These are phyloP conservation scores for Bufotes viridis DNA, from an alignment of 2,797 vertebrate genomes.

Conservation along the genomic window DNA sequence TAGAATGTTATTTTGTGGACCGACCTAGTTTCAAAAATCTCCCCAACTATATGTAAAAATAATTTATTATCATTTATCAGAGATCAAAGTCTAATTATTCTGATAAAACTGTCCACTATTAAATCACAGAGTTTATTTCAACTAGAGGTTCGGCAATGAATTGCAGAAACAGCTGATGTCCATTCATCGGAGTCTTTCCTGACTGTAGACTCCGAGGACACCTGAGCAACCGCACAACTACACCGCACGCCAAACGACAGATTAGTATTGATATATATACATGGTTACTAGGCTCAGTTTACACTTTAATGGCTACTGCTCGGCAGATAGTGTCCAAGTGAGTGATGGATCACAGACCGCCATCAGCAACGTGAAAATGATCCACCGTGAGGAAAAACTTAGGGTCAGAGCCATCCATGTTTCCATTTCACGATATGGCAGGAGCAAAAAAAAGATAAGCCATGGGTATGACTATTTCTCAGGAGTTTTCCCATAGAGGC, in stretches of 20 bases:
- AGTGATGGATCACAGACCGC: neutral
- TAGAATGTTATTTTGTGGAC: too few species aligned
- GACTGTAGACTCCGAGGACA: neutral
- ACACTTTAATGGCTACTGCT: slow-evolving; percentile 13
- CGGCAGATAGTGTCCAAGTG: neutral
- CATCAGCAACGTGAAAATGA: neutral
- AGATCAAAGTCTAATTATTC: neutral
- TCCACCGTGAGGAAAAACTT: neutral
- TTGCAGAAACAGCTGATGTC: neutral
- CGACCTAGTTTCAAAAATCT: too few species aligned
- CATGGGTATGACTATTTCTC: neutral
- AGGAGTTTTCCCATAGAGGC: too few species aligned
- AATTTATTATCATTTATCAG: neutral
- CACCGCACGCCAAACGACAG: neutral
- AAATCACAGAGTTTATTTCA: neutral
- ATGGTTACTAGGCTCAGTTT: slow-evolving; percentile 1
- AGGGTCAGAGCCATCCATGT: neutral
- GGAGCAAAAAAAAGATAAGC: neutral
- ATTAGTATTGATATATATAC: neutral
- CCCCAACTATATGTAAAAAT: neutral
- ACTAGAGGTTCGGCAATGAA: neutral
- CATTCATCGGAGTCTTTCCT: neutral
- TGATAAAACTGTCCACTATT: neutral
- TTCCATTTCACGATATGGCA: neutral
- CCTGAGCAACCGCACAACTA: neutral